These are phyloP conservation scores for Exaiptasia diaphana DNA, from an alignment of 64 coral and sea anemone species.

Conservation along the genomic window DNA sequence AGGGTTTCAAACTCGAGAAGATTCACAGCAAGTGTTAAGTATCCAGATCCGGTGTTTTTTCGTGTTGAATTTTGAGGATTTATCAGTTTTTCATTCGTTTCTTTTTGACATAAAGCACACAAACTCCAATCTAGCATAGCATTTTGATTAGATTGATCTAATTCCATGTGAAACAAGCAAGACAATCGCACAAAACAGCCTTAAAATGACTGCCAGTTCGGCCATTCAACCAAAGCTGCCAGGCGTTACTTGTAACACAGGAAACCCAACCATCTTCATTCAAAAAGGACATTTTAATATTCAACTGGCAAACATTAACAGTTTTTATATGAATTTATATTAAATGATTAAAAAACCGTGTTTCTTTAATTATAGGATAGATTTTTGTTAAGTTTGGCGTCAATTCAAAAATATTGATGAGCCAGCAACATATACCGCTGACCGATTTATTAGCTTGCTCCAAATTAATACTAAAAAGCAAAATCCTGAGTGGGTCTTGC, in stretches of 20 bases:
- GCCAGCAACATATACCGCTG: background rate
- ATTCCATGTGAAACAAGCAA: background rate
- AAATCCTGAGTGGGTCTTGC: background rate
- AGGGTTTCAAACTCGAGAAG: background rate
- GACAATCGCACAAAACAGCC: background rate
- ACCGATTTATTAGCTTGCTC: background rate
- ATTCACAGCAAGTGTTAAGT: background rate
- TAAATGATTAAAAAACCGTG: no score
- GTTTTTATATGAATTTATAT: no score
- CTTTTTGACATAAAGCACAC: slow-evolving; percentile 5
- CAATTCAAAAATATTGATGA: background rate
- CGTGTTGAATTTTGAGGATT: background rate
- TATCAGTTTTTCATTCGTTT: background rate
- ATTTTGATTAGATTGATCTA: background rate
- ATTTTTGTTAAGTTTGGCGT: no score
- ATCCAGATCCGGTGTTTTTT: background rate
- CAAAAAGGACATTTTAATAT: no score
- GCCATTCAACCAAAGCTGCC: background rate
- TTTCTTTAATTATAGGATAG: no score
- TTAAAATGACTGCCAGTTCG: background rate
- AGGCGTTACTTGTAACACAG: background rate
- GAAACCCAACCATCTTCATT: background rate
- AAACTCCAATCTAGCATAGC: background rate
- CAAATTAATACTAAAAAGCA: background rate
- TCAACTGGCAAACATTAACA: no score